Conservation (phyloP, 2,797 vertebrate species). For the Vireo griseus region DNA sequence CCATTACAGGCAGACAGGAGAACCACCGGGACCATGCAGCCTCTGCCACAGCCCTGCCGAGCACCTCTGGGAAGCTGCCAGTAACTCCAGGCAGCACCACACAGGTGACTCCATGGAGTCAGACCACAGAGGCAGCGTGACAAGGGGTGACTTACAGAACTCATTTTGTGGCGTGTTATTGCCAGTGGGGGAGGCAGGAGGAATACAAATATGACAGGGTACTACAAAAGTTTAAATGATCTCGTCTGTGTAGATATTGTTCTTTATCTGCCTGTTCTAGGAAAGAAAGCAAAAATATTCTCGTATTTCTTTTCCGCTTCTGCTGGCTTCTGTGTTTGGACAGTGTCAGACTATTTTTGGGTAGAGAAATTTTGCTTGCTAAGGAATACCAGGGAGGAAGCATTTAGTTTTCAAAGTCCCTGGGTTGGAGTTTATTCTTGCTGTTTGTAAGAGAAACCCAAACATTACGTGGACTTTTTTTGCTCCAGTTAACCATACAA, state of each 20-base stretch:
- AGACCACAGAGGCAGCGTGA: background rate
- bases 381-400: background rate
- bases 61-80: fast-evolving
- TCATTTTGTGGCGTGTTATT: background rate
- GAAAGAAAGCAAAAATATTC: background rate
- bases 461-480: background rate
- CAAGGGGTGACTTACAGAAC: background rate
- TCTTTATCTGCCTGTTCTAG: background rate
- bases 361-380: background rate
- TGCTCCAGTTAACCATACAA: background rate
- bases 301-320: background rate
- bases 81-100: background rate
- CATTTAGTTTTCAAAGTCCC: background rate
- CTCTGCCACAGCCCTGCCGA: fast-evolving
- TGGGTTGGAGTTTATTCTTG: background rate
- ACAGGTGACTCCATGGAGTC: background rate
- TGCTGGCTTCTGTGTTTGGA: background rate
- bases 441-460: background rate
- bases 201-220: background rate
- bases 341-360: background rate
- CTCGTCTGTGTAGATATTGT: background rate
- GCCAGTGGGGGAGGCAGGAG: background rate
- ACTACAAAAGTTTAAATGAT: background rate
- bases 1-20: background rate
- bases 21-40: fast-evolving